These are phyloP conservation scores for Rhynchomys soricoides DNA, from an alignment of 2,113 vertebrate genomes.

Conservation along the genomic window DNA sequence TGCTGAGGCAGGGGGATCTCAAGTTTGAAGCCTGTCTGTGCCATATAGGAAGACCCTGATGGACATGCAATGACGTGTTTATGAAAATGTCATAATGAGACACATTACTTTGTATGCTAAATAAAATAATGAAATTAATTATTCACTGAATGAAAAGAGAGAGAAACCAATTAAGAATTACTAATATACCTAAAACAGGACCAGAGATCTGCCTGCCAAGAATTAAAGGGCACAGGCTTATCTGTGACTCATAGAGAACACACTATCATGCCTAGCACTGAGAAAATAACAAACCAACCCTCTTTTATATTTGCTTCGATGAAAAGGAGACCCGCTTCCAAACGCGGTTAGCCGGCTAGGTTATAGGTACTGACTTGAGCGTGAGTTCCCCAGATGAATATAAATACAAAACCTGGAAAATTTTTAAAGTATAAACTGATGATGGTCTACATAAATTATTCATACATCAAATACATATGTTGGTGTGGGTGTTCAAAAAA, in stretches of 20 bases:
- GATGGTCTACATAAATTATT: constrained; percentile 34
- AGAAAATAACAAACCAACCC: constrained; percentile 14
- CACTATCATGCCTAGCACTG: neutral
- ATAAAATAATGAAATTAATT: neutral
- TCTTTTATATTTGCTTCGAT: neutral
- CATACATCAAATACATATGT: constrained; percentile 38
- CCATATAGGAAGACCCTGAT: neutral
- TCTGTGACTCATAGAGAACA: constrained; percentile 16
- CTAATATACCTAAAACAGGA: constrained; percentile 8
- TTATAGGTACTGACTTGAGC: neutral
- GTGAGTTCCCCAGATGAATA: neutral
- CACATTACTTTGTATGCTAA: neutral
- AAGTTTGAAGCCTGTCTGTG: neutral
- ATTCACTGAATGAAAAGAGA: constrained; percentile 1
- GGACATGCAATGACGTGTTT: neutral
- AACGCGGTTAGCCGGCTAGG: neutral
- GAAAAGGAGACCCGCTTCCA: neutral
- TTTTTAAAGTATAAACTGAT: constrained; percentile 3
- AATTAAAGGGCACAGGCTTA: neutral
- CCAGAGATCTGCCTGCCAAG: neutral
- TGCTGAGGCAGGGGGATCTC: neutral
- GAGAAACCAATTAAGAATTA: constrained; percentile 22
- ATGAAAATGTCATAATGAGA: neutral
- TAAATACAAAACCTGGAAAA: constrained; percentile 22
- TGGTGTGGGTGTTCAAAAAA: neutral